phyloP scores from a whole-genome alignment of 2,888 invertebrate genomes.

The Epinotia demarniana region DNA sequence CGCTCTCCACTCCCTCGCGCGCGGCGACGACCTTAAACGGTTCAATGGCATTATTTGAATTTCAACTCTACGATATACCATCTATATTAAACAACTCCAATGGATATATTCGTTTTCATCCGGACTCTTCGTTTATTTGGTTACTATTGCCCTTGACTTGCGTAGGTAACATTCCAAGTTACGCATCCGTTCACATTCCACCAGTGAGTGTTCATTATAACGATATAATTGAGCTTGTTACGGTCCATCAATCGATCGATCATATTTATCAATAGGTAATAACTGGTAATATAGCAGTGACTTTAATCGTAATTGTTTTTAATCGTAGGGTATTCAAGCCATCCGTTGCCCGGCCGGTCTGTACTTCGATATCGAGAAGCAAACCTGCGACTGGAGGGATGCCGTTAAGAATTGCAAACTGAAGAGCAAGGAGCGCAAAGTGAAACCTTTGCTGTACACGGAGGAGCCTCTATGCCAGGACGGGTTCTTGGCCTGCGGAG shows the following conservation, averaged over 20 bases:
- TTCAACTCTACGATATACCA: neutral
- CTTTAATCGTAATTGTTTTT: constrained; percentile 45
- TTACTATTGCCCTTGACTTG: constrained; percentile 10
- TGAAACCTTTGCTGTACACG: constrained; percentile 93
- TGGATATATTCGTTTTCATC: neutral
- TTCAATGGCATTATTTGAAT: constrained; percentile 20
- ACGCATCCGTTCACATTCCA: constrained; percentile 31
- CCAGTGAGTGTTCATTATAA: constrained; percentile 17
- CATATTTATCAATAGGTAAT: constrained; percentile 10
- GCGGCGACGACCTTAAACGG: constrained; percentile 46
- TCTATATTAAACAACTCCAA: neutral
- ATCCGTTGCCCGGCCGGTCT: constrained; percentile 96
- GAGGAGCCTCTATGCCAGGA: constrained; percentile 96
- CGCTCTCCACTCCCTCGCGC: constrained; percentile 46
- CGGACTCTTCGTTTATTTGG: neutral
- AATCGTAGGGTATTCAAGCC: constrained; percentile 92
- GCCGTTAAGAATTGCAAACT: constrained; percentile 96
- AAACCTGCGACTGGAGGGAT: constrained; percentile 97
- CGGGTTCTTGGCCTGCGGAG: constrained; percentile 94
- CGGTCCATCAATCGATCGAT: constrained; percentile 9
- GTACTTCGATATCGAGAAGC: constrained; percentile 97
- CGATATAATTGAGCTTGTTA: constrained; percentile 16
- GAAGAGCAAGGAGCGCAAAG: constrained; percentile 94
- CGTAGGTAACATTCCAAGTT: constrained; percentile 16
- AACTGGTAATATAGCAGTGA: constrained; percentile 1